Evolutionary conservation across 92 coral and sea anemone genomes (phyloP).

Genomic region (Bergia puertoricense): DNA sequence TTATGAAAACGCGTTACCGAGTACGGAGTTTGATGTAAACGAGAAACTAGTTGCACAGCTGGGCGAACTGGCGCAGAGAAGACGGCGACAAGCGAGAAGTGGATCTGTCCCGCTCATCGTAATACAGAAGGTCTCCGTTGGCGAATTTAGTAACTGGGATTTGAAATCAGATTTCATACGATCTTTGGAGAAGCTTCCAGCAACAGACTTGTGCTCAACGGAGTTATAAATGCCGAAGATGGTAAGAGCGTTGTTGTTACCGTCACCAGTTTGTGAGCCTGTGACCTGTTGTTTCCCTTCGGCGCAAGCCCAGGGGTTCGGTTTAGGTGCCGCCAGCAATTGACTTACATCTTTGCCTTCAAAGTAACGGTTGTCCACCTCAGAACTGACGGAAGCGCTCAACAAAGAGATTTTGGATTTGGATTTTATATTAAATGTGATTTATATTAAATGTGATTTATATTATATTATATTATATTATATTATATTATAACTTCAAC

Average conservation of each 20-base stretch:
- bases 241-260: not conserved
- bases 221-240: constrained; percentile 32
- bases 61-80: constrained; percentile 8
- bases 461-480: too few relatives aligned
- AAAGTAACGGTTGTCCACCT: too few relatives aligned
- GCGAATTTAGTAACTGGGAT: not conserved
- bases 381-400: too few relatives aligned
- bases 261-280: not conserved
- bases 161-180: constrained; percentile 12
- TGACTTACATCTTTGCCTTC: not conserved
- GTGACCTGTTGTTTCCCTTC: not conserved
- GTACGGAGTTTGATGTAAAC: not conserved
- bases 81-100: not conserved
- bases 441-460: too few relatives aligned
- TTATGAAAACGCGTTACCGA: not conserved
- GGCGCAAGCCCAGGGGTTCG: not conserved
- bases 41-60: not conserved
- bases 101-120: constrained; percentile 3
- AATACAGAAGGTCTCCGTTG: not conserved
- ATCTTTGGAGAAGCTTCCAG: constrained; percentile 53
- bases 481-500: too few relatives aligned
- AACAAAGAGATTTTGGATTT: too few relatives aligned
- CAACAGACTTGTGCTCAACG: constrained; percentile 64
- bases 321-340: not conserved
- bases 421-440: too few relatives aligned